A percentile compares a stretch with the other conserved stretches of the same genome.
Evolutionary conservation across 2,888 invertebrate species (phyloP).

Genomic region (Habroteleia sp.): DNA sequence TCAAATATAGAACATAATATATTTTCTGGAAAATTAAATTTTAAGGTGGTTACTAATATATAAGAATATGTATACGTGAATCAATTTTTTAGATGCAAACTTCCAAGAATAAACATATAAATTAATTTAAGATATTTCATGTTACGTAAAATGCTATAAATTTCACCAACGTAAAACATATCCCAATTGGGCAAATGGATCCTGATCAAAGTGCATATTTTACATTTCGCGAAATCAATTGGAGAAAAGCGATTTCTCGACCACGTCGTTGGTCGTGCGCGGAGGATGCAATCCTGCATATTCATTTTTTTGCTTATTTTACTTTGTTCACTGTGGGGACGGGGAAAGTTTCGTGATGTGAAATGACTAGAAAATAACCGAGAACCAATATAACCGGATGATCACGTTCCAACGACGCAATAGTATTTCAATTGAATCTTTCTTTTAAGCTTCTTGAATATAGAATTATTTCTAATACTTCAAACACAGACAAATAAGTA

Average conservation of each 20-base stretch:
- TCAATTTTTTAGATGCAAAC: no score
- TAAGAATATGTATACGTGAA: no score
- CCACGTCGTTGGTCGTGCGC: constrained; percentile 27
- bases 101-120: no score
- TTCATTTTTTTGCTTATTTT: constrained; percentile 14
- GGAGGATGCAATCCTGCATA: constrained; percentile 20
- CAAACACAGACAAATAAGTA: no score
- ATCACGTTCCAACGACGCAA: constrained; percentile 17
- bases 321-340: neutral
- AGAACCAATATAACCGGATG: constrained; percentile 11
- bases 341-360: constrained; percentile 19
- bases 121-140: constrained; percentile 1
- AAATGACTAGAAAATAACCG: constrained; percentile 42
- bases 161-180: constrained; percentile 12
- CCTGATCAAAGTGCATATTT: constrained; percentile 20
- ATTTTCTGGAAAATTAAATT: no score
- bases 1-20: no score
- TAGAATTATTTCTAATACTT: no score
- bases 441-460: no score
- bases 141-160: constrained; percentile 11
- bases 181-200: constrained; percentile 35
- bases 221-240: constrained; percentile 41
- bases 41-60: no score
- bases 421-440: constrained; percentile 9
- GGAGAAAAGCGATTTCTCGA: constrained; percentile 30